Conservation (phyloP, 2,113 vertebrate genomes). For the Tychaedon coryphoeus region DNA sequence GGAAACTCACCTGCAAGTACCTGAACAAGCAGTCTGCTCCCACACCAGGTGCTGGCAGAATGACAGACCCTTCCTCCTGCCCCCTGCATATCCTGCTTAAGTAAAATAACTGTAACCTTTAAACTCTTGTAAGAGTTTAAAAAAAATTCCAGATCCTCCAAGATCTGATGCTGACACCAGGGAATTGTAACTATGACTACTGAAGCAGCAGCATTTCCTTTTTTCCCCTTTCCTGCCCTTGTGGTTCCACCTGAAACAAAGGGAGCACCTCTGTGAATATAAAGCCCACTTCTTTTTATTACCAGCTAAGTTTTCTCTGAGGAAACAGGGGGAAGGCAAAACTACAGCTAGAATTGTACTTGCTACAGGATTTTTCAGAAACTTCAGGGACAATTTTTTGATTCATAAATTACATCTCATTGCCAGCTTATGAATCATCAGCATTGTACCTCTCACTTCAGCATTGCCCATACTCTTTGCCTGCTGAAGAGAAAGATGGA, state of each 20-base stretch:
- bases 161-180: background rate
- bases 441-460: background rate
- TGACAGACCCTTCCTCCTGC: background rate
- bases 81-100: accelerated
- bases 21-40: background rate
- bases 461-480: background rate
- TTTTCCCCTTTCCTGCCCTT: background rate
- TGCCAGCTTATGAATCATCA: conserved; percentile 1
- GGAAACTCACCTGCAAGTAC: background rate
- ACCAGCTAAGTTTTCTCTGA: background rate
- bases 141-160: background rate
- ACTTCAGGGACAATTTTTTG: background rate
- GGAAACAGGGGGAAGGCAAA: background rate
- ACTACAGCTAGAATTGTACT: background rate
- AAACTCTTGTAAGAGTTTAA: background rate
- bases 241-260: background rate
- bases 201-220: background rate
- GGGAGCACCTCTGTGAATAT: background rate
- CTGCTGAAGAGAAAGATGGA: background rate
- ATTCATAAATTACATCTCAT: background rate
- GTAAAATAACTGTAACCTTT: background rate
- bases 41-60: background rate
- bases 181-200: background rate
- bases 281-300: background rate
- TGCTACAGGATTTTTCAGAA: background rate